phyloP scores from a whole-genome alignment of 2,113 vertebrate species.

The Gymnorhina tibicen region DNA sequence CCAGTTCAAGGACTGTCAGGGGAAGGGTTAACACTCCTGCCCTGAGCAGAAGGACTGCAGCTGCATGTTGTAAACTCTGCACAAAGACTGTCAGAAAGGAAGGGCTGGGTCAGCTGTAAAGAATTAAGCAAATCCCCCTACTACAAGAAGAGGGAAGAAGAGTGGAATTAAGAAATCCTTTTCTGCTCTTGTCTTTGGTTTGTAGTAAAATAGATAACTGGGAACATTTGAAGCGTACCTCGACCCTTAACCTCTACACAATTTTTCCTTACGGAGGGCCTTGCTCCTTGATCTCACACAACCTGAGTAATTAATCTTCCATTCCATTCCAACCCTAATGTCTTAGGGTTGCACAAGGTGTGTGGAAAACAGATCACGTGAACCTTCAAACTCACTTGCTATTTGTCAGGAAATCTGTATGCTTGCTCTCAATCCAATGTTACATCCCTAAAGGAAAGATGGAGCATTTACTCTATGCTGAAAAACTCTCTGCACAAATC shows the following conservation, averaged over 20 bases:
- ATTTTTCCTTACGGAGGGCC: not conserved
- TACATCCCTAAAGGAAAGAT: not conserved
- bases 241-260: not conserved
- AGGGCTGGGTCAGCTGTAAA: conserved; percentile 54
- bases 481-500: not conserved
- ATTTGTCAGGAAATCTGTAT: not conserved
- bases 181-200: not conserved
- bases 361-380: not conserved
- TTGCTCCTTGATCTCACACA: not conserved
- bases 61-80: conserved; percentile 43
- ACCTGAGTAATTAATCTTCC: conserved; percentile 2
- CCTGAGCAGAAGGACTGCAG: conserved; percentile 32
- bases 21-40: conserved; percentile 60
- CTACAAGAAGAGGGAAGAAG: conserved; percentile 41
- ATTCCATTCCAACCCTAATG: not conserved
- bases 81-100: conserved; percentile 40
- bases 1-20: conserved; percentile 47
- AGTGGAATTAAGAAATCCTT: conserved; percentile 21
- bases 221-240: not conserved
- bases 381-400: not conserved
- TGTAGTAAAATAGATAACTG: not conserved
- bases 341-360: not conserved
- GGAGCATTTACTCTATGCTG: not conserved
- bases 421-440: not conserved
- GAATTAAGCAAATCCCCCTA: conserved; percentile 55